Percentiles rank a stretch among this genome's conserved stretches.
Evolutionary conservation across 2,888 invertebrate species (phyloP).

Genomic region (Gibbula magus): DNA sequence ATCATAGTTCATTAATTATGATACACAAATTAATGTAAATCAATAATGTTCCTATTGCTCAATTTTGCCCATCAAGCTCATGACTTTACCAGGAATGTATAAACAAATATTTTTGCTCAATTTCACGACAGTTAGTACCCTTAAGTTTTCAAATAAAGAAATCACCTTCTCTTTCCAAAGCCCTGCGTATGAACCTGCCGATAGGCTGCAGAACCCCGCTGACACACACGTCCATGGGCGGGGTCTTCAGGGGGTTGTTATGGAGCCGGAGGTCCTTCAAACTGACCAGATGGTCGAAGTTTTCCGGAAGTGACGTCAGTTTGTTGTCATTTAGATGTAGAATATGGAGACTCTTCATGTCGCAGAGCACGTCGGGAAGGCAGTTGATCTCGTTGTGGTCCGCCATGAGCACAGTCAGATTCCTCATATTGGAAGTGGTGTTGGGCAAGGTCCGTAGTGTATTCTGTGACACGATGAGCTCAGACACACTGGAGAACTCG

Average conservation of each 20-base stretch:
- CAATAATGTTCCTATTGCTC: too few relatives aligned
- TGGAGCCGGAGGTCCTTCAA: slow-evolving; percentile 68
- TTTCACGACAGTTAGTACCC: too few relatives aligned
- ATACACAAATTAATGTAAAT: too few relatives aligned
- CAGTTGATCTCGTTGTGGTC: slow-evolving; percentile 61
- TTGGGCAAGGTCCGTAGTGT: slow-evolving; percentile 61
- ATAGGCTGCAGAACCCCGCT: slow-evolving; percentile 72
- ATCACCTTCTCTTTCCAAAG: slow-evolving; percentile 68
- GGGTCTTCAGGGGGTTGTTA: slow-evolving; percentile 69
- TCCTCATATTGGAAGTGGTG: slow-evolving; percentile 60
- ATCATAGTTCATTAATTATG: too few relatives aligned
- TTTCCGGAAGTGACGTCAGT: slow-evolving; percentile 62
- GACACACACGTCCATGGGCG: slow-evolving; percentile 71
- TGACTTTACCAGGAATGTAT: too few relatives aligned
- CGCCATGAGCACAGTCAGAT: slow-evolving; percentile 61
- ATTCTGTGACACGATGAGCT: slow-evolving; percentile 67
- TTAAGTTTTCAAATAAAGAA: not conserved
- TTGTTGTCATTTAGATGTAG: slow-evolving; percentile 68
- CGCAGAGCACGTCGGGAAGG: slow-evolving; percentile 60
- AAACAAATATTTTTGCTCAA: too few relatives aligned
- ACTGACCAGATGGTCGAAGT: slow-evolving; percentile 61
- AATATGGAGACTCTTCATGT: slow-evolving; percentile 53
- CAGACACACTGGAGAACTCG: slow-evolving; percentile 54
- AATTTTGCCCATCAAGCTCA: too few relatives aligned
- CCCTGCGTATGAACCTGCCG: slow-evolving; percentile 67